A percentile compares a stretch with the other conserved stretches of the same genome.
phyloP scores from a whole-genome alignment of 2,888 invertebrate genomes.

The Machimus atricapillus region DNA sequence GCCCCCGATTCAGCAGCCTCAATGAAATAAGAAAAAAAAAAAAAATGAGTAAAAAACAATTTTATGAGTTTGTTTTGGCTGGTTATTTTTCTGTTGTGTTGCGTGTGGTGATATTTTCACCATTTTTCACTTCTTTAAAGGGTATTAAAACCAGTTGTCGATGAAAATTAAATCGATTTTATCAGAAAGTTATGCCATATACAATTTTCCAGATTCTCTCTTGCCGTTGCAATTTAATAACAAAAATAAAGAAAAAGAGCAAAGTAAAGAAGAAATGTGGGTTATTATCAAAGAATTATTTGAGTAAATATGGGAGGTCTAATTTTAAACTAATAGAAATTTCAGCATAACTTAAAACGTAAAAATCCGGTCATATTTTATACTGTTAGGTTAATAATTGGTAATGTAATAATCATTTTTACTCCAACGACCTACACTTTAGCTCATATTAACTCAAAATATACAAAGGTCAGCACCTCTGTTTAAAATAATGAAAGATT shows the following conservation, averaged over 20 bases:
- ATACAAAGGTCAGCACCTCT: neutral
- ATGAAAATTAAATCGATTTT: neutral
- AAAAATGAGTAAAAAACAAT: constrained; percentile 24
- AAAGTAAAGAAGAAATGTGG: neutral
- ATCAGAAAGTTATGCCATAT: neutral
- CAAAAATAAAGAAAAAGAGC: neutral
- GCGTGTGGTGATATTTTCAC: neutral
- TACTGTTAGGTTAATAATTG: no score
- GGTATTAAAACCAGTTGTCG: neutral
- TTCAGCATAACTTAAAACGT: neutral
- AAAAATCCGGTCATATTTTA: no score
- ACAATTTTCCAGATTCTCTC: neutral
- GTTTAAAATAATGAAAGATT: neutral
- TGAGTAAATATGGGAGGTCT: neutral
- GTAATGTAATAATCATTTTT: neutral
- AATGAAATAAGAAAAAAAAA: neutral
- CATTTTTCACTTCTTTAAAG: neutral
- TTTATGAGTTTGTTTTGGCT: constrained; percentile 47
- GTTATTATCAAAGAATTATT: neutral
- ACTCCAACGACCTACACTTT: no score
- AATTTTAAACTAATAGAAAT: neutral
- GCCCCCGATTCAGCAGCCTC: neutral
- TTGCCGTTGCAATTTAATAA: neutral
- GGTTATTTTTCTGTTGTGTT: constrained; percentile 31
- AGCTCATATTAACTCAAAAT: neutral